These are phyloP conservation scores for Gnathonemus echidnorhynchus DNA, from an alignment of 2,113 vertebrate genomes.

Conservation along the genomic window DNA sequence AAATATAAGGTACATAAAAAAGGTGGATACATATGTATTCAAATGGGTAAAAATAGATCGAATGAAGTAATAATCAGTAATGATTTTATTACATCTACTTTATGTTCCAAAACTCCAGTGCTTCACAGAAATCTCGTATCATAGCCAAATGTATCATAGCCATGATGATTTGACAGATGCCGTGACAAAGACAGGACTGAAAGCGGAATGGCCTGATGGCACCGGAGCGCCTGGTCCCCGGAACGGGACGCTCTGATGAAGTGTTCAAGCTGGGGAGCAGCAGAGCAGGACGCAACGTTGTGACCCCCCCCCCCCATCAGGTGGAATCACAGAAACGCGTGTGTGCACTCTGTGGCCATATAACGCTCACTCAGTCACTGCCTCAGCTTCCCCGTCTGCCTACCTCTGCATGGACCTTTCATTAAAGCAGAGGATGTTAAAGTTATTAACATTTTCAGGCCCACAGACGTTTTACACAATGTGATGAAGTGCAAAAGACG, in stretches of 20 bases:
- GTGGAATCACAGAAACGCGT: background rate
- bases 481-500: background rate
- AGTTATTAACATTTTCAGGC: background rate
- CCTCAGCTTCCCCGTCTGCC: background rate
- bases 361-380: background rate
- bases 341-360: background rate
- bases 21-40: background rate
- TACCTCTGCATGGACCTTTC: background rate
- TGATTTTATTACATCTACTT: background rate
- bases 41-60: background rate
- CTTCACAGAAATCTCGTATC: background rate
- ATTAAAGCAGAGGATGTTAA: background rate
- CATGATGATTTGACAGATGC: background rate
- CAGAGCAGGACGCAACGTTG: background rate
- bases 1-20: background rate
- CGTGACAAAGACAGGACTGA: background rate
- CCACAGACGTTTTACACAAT: background rate
- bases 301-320: background rate
- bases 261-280: conserved; percentile 10
- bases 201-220: background rate
- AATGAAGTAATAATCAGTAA: background rate
- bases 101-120: background rate
- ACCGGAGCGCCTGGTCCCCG: background rate
- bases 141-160: background rate
- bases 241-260: background rate